Evolutionary conservation across 2,888 invertebrate genomes (phyloP).

Genomic region (Carabus problematicus): DNA sequence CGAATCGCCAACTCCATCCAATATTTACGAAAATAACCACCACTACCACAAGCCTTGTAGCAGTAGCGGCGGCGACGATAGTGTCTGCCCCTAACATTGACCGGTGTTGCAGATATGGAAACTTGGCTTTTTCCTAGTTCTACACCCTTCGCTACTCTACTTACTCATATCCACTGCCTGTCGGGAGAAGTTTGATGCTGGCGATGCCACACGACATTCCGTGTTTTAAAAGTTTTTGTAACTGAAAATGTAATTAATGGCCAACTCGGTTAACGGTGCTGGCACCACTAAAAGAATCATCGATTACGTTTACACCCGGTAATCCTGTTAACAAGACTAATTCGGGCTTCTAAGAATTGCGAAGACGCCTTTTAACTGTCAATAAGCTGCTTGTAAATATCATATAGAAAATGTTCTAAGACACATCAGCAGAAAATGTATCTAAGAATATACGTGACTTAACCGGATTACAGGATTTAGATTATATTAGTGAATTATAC

Average conservation of each 20-base stretch:
- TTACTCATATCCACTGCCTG: not conserved
- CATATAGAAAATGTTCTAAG: too few species aligned
- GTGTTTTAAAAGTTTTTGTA: conserved; percentile 35
- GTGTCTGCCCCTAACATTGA: too few species aligned
- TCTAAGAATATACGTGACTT: too few species aligned
- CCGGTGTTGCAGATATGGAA: too few species aligned
- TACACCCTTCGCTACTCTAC: not conserved
- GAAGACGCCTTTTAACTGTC: too few species aligned
- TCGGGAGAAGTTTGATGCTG: conserved; percentile 1
- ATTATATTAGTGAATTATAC: too few species aligned
- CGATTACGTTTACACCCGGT: conserved; percentile 36
- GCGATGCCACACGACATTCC: conserved; percentile 19
- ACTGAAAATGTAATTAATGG: conserved; percentile 37
- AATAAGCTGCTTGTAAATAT: too few species aligned
- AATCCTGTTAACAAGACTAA: conserved; percentile 20
- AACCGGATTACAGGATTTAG: too few species aligned
- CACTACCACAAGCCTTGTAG: too few species aligned
- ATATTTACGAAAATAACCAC: conserved; percentile 28
- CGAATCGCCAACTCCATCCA: conserved; percentile 31
- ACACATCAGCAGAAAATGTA: too few species aligned
- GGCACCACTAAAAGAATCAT: conserved; percentile 24
- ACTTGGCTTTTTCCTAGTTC: not conserved
- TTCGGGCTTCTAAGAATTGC: too few species aligned
- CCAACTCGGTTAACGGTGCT: conserved; percentile 21
- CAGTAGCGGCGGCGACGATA: too few species aligned